phyloP scores from a whole-genome alignment of 1,140 invertebrate genomes.

The Gryon sp. region DNA sequence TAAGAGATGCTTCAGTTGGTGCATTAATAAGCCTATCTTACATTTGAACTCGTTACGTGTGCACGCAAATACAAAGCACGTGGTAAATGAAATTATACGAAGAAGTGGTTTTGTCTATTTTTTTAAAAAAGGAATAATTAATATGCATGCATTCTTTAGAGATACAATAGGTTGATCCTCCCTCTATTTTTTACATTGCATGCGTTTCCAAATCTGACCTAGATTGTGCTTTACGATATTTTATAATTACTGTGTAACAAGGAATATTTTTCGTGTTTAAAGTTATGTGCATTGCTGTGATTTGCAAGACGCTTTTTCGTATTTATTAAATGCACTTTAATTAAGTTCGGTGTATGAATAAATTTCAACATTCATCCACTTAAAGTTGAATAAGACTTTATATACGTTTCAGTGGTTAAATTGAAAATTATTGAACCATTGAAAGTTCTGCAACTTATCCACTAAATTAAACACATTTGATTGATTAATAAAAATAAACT shows the following conservation, averaged over 20 bases:
- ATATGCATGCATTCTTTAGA: slow-evolving; percentile 37
- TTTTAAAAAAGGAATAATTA: slow-evolving; percentile 18
- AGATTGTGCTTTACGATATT: slow-evolving; percentile 17
- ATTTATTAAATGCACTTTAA: slow-evolving; percentile 25
- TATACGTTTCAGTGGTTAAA: neutral
- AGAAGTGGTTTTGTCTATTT: slow-evolving; percentile 5
- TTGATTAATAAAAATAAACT: neutral
- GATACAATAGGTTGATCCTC: slow-evolving; percentile 14
- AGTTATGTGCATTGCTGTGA: neutral
- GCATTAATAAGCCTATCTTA: slow-evolving; percentile 26
- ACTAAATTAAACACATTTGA: neutral
- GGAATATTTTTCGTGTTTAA: slow-evolving; percentile 18
- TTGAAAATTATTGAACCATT: neutral
- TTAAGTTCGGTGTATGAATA: slow-evolving; percentile 6
- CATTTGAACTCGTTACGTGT: slow-evolving; percentile 15
- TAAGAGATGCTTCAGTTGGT: neutral
- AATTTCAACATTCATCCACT: neutral
- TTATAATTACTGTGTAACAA: slow-evolving; percentile 18
- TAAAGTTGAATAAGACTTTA: slow-evolving; percentile 9
- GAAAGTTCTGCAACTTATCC: neutral
- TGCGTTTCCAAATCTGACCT: slow-evolving; percentile 15
- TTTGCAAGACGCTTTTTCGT: slow-evolving; percentile 12
- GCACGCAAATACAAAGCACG: neutral
- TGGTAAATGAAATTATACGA: slow-evolving; percentile 27
- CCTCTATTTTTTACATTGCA: slow-evolving; percentile 23